These are phyloP conservation scores for Lepidurus couesii DNA, from an alignment of 1,140 invertebrate species.

Conservation along the genomic window DNA sequence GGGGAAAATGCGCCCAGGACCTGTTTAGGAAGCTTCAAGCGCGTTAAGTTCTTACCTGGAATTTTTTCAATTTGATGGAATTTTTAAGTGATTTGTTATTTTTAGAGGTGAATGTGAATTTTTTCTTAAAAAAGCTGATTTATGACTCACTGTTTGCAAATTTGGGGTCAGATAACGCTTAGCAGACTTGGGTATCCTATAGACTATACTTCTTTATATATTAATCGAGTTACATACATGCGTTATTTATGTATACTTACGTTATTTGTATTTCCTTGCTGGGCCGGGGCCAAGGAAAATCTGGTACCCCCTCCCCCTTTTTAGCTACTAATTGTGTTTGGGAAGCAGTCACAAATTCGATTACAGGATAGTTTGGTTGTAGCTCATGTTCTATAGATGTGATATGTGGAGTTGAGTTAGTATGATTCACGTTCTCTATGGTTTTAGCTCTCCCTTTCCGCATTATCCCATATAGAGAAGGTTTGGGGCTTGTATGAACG, in stretches of 20 bases:
- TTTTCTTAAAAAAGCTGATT: neutral
- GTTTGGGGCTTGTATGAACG: neutral
- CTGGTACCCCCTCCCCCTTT: neutral
- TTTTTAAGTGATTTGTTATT: neutral
- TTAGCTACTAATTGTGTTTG: neutral
- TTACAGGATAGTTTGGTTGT: neutral
- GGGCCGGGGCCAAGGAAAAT: neutral
- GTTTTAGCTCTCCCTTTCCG: neutral
- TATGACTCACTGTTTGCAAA: conserved; percentile 15
- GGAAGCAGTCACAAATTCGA: neutral
- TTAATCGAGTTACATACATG: neutral
- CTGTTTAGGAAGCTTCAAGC: neutral
- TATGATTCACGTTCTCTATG: neutral
- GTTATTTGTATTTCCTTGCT: neutral
- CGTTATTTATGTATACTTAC: neutral
- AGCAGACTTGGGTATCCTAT: neutral
- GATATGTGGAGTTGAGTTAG: neutral
- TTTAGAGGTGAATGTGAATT: neutral
- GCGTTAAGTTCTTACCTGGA: neutral
- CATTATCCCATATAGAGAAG: neutral
- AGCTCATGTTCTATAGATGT: neutral
- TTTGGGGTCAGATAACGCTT: neutral
- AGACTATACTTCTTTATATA: neutral
- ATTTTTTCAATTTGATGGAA: neutral
- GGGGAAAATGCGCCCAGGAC: neutral